phyloP scores from a whole-genome alignment of 2,888 invertebrate genomes.

The Carabus problematicus region DNA sequence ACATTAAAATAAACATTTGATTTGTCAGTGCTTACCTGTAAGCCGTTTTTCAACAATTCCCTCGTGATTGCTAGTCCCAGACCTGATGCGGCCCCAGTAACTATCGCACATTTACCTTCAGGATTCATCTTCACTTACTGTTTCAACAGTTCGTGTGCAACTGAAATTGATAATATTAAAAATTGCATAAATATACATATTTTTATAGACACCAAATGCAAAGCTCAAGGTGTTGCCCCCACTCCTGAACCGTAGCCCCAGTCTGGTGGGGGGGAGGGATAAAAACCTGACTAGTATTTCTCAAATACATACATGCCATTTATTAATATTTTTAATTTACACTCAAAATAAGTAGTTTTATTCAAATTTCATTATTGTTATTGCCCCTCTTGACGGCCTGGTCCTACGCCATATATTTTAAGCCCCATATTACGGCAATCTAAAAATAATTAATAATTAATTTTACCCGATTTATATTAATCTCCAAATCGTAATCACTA shows the following conservation, averaged over 20 bases:
- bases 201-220: too few species aligned
- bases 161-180: too few species aligned
- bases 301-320: not conserved
- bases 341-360: too few species aligned
- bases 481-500: constrained; percentile 74
- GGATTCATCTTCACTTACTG: constrained; percentile 13
- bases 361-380: too few species aligned
- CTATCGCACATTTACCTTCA: constrained; percentile 39
- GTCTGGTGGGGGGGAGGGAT: too few species aligned
- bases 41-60: constrained; percentile 35
- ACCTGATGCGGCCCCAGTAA: constrained; percentile 41
- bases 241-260: too few species aligned
- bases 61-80: constrained; percentile 37
- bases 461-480: constrained; percentile 57
- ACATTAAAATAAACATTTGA: too few species aligned
- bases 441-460: constrained; percentile 48
- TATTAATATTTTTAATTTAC: too few species aligned
- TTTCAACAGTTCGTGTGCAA: too few species aligned
- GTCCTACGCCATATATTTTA: constrained; percentile 60
- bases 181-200: too few species aligned
- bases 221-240: too few species aligned
- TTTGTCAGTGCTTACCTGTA: constrained; percentile 20
- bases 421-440: constrained; percentile 58
- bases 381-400: constrained; percentile 60
- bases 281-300: too few species aligned